phyloP scores from a whole-genome alignment of 2,797 vertebrate genomes.

The Trachops cirrhosus region DNA sequence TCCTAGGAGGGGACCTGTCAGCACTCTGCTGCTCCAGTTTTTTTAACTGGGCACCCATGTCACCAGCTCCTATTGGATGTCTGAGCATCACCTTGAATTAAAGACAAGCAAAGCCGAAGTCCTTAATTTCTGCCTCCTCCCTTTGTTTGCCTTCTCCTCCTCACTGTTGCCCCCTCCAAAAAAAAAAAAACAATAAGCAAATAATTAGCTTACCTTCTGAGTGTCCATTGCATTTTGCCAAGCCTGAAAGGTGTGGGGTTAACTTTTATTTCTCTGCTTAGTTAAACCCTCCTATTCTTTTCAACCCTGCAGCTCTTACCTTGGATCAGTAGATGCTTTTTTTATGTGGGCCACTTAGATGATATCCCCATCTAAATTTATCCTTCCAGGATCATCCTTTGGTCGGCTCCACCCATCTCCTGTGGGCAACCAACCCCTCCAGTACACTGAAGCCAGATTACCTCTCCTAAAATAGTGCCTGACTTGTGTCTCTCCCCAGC shows the following conservation, averaged over 20 bases:
- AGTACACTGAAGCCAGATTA: not conserved
- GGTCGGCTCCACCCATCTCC: not conserved
- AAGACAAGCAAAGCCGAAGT: not conserved
- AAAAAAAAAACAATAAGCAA: not conserved
- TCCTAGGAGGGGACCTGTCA: too few species aligned
- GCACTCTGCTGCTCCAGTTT: rapidly evolving
- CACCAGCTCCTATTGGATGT: rapidly evolving
- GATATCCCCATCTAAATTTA: not conserved
- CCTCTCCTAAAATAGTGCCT: not conserved
- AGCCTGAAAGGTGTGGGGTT: not conserved
- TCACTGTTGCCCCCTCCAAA: not conserved
- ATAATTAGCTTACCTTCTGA: not conserved
- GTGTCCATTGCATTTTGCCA: not conserved
- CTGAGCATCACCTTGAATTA: not conserved
- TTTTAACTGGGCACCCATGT: not conserved
- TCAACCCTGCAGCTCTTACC: not conserved
- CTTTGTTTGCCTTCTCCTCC: not conserved
- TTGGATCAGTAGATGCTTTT: not conserved
- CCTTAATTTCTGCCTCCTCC: not conserved
- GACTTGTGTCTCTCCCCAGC: not conserved
- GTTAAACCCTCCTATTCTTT: not conserved
- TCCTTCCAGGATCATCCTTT: not conserved
- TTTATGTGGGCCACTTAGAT: not conserved
- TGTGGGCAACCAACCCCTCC: not conserved
- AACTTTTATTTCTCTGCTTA: not conserved